Conservation (phyloP, 2,888 invertebrate species). For the Morpho achilles region DNA sequence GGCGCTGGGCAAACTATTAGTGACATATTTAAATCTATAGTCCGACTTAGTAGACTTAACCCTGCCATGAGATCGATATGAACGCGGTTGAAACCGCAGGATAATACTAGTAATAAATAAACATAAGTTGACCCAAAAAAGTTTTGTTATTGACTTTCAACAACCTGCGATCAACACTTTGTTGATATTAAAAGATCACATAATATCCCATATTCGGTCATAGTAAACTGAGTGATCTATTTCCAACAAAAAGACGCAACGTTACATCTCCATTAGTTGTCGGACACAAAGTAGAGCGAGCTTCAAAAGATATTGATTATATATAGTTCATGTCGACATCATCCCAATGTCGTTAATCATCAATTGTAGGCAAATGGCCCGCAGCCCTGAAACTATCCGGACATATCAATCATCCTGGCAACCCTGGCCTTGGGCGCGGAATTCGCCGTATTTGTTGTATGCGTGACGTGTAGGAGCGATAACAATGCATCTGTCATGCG, state of each 20-base stretch:
- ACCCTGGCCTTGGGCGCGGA: slow-evolving; percentile 30
- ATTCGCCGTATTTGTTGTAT: slow-evolving; percentile 27
- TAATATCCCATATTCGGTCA: too few relatives aligned
- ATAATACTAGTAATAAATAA: too few relatives aligned
- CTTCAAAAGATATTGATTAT: slow-evolving; percentile 9
- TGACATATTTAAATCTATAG: too few relatives aligned
- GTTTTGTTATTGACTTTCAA: too few relatives aligned
- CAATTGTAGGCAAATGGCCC: slow-evolving; percentile 12
- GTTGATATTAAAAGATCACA: too few relatives aligned
- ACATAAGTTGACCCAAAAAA: too few relatives aligned
- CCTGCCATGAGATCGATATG: too few relatives aligned
- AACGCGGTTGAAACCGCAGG: too few relatives aligned
- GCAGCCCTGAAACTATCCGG: slow-evolving; percentile 16
- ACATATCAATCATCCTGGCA: slow-evolving; percentile 28
- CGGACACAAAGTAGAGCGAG: slow-evolving; percentile 1
- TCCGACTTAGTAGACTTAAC: too few relatives aligned
- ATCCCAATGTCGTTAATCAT: slow-evolving; percentile 13
- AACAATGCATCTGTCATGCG: slow-evolving; percentile 59
- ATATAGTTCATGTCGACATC: slow-evolving; percentile 7
- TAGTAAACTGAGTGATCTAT: too few relatives aligned
- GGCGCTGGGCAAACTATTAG: too few relatives aligned
- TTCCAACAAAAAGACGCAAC: neutral
- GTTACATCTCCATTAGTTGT: slow-evolving; percentile 3
- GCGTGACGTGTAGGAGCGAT: slow-evolving; percentile 43
- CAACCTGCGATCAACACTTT: too few relatives aligned